Percentiles rank a stretch among this genome's conserved stretches.
These are phyloP conservation scores for Achroia grisella DNA, from an alignment of 1,140 invertebrate genomes.

Conservation along the genomic window DNA sequence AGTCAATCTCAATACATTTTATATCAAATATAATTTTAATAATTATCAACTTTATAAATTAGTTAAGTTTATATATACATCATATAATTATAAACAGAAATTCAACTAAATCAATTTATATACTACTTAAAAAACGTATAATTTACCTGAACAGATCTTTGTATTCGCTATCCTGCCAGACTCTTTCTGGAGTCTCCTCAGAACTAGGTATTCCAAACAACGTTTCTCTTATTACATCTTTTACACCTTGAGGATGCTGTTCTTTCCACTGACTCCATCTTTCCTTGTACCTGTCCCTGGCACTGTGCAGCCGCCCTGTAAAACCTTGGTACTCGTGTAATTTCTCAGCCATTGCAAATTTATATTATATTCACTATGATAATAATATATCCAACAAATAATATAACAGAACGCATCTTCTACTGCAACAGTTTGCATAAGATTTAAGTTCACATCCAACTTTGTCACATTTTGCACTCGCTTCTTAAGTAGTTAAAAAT, in stretches of 20 bases:
- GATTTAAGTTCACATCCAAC: not conserved
- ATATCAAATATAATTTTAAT: too few species aligned
- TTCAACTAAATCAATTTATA: too few species aligned
- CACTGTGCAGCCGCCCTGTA: conserved; percentile 80
- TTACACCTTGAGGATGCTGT: conserved; percentile 68
- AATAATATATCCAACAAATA: too few species aligned
- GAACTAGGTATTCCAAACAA: conserved; percentile 61
- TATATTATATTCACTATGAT: too few species aligned
- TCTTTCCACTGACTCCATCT: conserved; percentile 77
- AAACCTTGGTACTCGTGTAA: conserved; percentile 85
- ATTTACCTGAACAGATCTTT: conserved; percentile 85
- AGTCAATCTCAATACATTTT: too few species aligned
- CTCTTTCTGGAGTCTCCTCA: conserved; percentile 57
- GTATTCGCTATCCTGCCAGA: conserved; percentile 75
- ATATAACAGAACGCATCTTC: too few species aligned
- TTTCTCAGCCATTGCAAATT: conserved; percentile 78
- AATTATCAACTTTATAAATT: too few species aligned
- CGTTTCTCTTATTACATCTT: conserved; percentile 47
- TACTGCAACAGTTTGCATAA: too few species aligned
- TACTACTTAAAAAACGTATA: too few species aligned
- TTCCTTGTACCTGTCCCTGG: conserved; percentile 77
- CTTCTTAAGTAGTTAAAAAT: conserved; percentile 1
- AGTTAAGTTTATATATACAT: too few species aligned
- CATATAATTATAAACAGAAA: too few species aligned
- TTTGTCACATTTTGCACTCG: not conserved